Base-by-base conservation (phyloP, 2,888 invertebrate genomes). In the Andrena camellia region DNA sequence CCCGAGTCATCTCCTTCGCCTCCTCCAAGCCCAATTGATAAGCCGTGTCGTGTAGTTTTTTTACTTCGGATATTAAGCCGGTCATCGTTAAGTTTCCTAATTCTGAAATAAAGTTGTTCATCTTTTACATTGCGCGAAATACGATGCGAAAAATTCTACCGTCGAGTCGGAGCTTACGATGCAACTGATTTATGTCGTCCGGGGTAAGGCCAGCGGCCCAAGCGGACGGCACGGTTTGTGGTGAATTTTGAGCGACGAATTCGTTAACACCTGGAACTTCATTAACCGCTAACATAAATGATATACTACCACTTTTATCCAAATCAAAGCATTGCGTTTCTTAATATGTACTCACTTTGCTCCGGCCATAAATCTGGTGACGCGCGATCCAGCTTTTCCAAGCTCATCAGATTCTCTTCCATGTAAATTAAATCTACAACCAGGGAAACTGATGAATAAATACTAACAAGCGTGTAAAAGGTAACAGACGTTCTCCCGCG, bases 321-420 rank as follows among this genome's bases (percentile, higher is more conserved):
- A 35, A 66, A 83, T 26, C 59, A 48, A 31, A 68, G 29, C 50
- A 42, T 57, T 50, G 48, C 71, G 70, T 83, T 83, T 63, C 63
- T n/a, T 26, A 64, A 81, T 72, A 85, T 78, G 72, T 75, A 95
- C 96, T 96, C 95, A 98, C 98, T 97, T 95, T 98, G 97, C 94
- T 99, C 98, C 31, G 99, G 99, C 99, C 99, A 99, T 91, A 99
- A 94, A 93, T 99, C 98, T 48, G 99, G 99, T 2, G 99, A 99
- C n/a, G 98, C 96, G 89, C 99, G 96, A 94, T 98, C 98, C 90
- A 99, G 95, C 93, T 97, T 98, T 95, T 99, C 99, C 92, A 97
- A 95, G 92, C 98, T 98, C 90, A 98, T 95, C 80, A 99, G 95
- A 93, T 96, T 97, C 92, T 97, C 97, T 93, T 97, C 97, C 78